Percentiles rank a stretch among this genome's conserved stretches.
Conservation (phyloP, 2,797 vertebrate species). For the Podargus strigoides region DNA sequence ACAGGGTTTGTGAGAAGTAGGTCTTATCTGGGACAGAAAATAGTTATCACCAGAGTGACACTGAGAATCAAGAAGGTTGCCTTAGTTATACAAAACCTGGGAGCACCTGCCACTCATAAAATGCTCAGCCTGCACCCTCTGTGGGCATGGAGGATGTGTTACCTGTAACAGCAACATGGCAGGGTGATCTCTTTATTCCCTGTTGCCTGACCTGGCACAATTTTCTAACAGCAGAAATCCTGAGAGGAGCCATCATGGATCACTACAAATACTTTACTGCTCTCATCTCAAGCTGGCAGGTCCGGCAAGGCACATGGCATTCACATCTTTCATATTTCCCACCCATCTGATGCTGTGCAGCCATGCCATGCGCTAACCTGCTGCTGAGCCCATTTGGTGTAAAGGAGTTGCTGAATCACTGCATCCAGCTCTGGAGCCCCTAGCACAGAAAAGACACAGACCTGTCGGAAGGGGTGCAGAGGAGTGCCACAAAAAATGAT, state of each 20-base stretch:
- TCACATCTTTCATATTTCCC: background rate
- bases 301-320: background rate
- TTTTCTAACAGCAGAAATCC: background rate
- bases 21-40: background rate
- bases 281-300: background rate
- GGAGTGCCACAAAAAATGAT: too few relatives aligned
- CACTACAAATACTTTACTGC: background rate
- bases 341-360: background rate
- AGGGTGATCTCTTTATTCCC: background rate
- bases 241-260: rapidly evolving
- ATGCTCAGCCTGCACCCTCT: background rate
- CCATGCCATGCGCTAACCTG: background rate
- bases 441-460: too few relatives aligned
- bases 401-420: background rate
- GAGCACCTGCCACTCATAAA: background rate
- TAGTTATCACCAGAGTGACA: background rate
- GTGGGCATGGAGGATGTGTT: background rate
- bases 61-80: background rate
- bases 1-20: background rate
- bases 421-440: too few relatives aligned
- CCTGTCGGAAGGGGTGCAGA: too few relatives aligned
- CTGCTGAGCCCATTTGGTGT: background rate
- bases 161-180: background rate
- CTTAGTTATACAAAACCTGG: background rate
- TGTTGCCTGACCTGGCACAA: background rate